Evolutionary conservation across 2,888 invertebrate species (phyloP).

Genomic region (Andrena camellia): DNA sequence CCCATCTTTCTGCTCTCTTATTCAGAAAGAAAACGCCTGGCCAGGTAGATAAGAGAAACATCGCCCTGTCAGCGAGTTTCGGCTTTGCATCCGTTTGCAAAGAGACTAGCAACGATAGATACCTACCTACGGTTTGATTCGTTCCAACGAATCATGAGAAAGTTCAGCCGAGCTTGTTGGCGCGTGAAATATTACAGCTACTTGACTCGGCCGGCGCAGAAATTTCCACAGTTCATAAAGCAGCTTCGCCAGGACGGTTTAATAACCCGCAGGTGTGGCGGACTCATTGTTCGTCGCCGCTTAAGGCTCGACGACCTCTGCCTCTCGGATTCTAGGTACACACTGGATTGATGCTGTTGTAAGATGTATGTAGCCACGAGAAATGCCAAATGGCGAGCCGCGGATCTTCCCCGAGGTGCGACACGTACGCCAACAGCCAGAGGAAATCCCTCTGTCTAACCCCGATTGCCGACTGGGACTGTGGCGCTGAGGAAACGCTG

Average conservation of each 20-base stretch:
- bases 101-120: no score
- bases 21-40: constrained; percentile 23
- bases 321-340: not conserved
- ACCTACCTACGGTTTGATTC: constrained; percentile 13
- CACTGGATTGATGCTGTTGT: not conserved
- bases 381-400: not conserved
- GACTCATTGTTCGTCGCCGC: constrained; percentile 20
- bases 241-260: constrained; percentile 25
- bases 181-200: constrained; percentile 36
- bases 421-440: no score
- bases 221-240: constrained; percentile 39
- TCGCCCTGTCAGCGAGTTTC: not conserved
- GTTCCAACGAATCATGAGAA: constrained; percentile 50
- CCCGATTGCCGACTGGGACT: no score
- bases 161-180: constrained; percentile 22
- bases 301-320: constrained; percentile 5
- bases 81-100: not conserved
- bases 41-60: not conserved
- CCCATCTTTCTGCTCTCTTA: not conserved
- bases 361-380: not conserved
- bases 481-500: no score
- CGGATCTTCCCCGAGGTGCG: not conserved
- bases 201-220: constrained; percentile 18
- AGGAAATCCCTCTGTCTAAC: no score
- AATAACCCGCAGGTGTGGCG: constrained; percentile 45